phyloP scores from a whole-genome alignment of 2,113 vertebrate genomes.

The Cyprinodon tularosa region DNA sequence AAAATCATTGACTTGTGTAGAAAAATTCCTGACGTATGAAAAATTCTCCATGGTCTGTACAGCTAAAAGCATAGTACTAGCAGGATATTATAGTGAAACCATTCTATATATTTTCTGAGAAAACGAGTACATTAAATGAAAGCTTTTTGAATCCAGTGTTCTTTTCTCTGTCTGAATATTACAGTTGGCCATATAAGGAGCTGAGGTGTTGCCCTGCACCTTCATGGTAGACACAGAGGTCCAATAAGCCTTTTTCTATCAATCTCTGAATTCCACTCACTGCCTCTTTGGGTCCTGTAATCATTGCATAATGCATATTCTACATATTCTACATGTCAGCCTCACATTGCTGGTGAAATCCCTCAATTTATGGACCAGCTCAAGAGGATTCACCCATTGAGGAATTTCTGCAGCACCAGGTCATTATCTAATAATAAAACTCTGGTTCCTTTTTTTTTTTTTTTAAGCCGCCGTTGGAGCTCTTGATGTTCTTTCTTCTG shows the following conservation, averaged over 20 bases:
- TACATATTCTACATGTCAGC: constrained; percentile 67
- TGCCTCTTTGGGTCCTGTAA: constrained; percentile 32
- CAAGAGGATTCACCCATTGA: constrained; percentile 53
- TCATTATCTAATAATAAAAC: constrained; percentile 61
- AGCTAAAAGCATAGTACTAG: neutral
- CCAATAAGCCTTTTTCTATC: constrained; percentile 37
- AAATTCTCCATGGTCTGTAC: neutral
- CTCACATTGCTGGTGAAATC: constrained; percentile 74
- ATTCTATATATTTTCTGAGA: neutral
- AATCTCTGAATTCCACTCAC: constrained; percentile 37
- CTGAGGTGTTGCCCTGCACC: constrained; percentile 17
- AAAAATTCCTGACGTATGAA: neutral
- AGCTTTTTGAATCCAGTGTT: neutral
- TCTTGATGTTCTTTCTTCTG: constrained; percentile 45
- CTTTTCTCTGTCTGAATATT: neutral
- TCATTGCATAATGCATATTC: constrained; percentile 71
- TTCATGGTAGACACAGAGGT: constrained; percentile 1
- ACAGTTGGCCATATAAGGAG: constrained; percentile 6
- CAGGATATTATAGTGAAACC: neutral
- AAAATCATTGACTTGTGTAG: neutral
- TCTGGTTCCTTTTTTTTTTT: constrained; percentile 18
- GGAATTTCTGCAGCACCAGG: constrained; percentile 75
- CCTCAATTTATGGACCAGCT: constrained; percentile 78
- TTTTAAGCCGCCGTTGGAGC: neutral
- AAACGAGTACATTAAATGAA: neutral